phyloP scores from a whole-genome alignment of 2,888 invertebrate species.

The Ornithoptera alexandrae region DNA sequence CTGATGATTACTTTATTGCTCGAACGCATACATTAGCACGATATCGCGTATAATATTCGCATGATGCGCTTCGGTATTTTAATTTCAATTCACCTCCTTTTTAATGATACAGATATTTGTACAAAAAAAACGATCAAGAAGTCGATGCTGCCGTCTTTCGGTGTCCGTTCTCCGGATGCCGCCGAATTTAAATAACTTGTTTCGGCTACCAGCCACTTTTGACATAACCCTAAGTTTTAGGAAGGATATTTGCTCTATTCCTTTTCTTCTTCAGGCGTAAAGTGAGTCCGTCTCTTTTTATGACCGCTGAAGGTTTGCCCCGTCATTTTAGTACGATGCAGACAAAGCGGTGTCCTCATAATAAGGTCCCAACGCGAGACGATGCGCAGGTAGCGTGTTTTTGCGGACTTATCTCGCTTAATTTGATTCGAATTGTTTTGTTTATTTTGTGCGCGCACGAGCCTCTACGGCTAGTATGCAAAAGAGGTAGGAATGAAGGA shows the following conservation, averaged over 20 bases:
- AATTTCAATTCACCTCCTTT: constrained; percentile 50
- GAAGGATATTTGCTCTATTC: constrained; percentile 48
- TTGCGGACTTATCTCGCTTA: constrained; percentile 63
- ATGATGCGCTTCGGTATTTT: constrained; percentile 49
- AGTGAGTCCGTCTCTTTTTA: constrained; percentile 53
- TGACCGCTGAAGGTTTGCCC: constrained; percentile 37
- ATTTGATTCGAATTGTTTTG: constrained; percentile 57
- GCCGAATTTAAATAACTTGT: constrained; percentile 75
- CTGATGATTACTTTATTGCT: constrained; percentile 76
- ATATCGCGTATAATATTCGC: constrained; percentile 52
- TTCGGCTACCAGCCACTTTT: constrained; percentile 66
- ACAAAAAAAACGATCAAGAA: constrained; percentile 39
- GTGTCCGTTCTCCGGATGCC: constrained; percentile 49
- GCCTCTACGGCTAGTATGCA: constrained; percentile 42
- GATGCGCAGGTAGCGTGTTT: constrained; percentile 70
- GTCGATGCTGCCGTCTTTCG: constrained; percentile 33
- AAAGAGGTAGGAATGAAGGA: constrained; percentile 33
- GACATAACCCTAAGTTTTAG: constrained; percentile 62
- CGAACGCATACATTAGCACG: constrained; percentile 51
- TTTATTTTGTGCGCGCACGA: constrained; percentile 57
- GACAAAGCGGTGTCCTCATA: constrained; percentile 42
- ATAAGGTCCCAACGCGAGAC: constrained; percentile 54
- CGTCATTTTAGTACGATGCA: constrained; percentile 51
- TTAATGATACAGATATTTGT: constrained; percentile 41
- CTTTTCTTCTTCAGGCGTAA: constrained; percentile 47